Base-by-base conservation (phyloP, 2,797 vertebrate genomes). In the Urosaurus nigricauda region DNA sequence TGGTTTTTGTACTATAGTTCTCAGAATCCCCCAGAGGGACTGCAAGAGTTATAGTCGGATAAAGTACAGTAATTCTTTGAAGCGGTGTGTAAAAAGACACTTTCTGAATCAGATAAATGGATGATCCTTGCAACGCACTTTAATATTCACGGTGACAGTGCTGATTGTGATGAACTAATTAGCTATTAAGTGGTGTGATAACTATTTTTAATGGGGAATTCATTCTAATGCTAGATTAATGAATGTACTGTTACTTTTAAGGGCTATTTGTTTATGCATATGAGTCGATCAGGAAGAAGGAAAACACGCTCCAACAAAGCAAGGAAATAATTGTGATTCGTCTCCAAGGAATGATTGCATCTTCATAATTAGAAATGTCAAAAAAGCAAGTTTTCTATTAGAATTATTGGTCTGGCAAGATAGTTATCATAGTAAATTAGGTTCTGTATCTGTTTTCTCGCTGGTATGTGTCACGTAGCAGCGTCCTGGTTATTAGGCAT, bases 151-250 rank as follows among this genome's bases (percentile, higher is more conserved):
- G 63, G 88, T 94, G 88, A 88, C 92, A 92, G 94, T 83, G 80
- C 92, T 88, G 93, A 74, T 93, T 71, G 7, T 32, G 8, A 85
- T 91, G 85, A 1, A 13, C 12, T 96, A 96, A 96, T 96, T 96
- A 94, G 92, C 83, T 94, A 94, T 89, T 96, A 96, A 96, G 95
- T 95, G 91, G 94, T 93, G 92, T 68, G 88, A 85, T 93, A 89
- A 93, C 93, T 95, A 91, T 92, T 95, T 94, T 95, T 97, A 96
- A 95, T 95, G 95, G 70, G 86, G 94, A 94, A 96, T 95, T 94
- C 37, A 90, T 95, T 93, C 90, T 94, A 92, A 95, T 97, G 95
- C 88, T 83, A 81, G 90, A 79, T 94, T 96, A 95, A 96, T 96
- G 96, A 96, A 96, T 95, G 95, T 93, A 94, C 93, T 93, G 94